Conservation (phyloP, 2,888 invertebrate species). For the Noctua pronuba region DNA sequence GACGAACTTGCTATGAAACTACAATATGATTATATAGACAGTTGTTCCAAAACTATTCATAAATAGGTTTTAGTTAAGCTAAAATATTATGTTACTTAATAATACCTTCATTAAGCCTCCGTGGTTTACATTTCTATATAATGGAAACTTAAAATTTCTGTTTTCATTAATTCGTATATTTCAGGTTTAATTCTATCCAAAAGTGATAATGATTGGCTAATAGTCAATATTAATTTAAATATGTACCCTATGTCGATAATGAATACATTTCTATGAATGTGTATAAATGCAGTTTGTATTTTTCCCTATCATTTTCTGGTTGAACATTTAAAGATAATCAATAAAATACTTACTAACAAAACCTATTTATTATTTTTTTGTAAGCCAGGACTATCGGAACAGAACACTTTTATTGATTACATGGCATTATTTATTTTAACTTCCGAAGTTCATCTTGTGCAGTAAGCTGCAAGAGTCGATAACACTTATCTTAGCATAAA, state of each 20-base stretch:
- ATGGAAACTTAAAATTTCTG: conserved; percentile 55
- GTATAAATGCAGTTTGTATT: conserved; percentile 56
- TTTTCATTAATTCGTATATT: conserved; percentile 43
- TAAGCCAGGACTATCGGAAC: neutral
- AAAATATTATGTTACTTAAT: conserved; percentile 68
- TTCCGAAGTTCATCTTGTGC: too few relatives aligned
- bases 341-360: conserved; percentile 15
- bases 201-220: conserved; percentile 69
- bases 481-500: too few relatives aligned
- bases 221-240: conserved; percentile 72
- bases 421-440: too few relatives aligned
- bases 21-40: conserved; percentile 66
- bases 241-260: conserved; percentile 81
- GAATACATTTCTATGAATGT: conserved; percentile 85
- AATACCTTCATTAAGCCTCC: conserved; percentile 34
- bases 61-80: conserved; percentile 67
- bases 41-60: conserved; percentile 68
- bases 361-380: conserved; percentile 27
- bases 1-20: conserved; percentile 72
- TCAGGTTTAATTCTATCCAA: conserved; percentile 51
- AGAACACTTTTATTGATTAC: neutral
- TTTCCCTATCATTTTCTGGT: conserved; percentile 20
- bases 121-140: conserved; percentile 32
- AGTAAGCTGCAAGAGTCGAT: too few relatives aligned
- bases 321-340: conserved; percentile 14